Base-by-base conservation (phyloP, 2,113 vertebrate species). In the Oenanthe oenanthe region DNA sequence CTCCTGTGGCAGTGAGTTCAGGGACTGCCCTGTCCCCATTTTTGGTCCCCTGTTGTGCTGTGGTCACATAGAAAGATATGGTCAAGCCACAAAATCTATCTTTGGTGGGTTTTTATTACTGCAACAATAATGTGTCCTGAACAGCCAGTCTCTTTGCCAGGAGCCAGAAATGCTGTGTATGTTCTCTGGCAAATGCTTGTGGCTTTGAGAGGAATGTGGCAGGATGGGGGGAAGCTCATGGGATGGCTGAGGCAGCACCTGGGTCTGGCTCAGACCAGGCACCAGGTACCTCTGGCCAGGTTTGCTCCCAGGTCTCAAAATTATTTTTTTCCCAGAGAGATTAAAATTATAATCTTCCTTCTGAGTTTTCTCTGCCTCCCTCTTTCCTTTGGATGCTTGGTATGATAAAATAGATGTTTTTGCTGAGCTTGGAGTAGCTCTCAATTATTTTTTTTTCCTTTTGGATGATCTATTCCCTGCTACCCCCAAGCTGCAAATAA, bases 241-340 rank as follows among this genome's bases (percentile, higher is more conserved):
- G 47, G 61, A 10, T 54, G 17, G 5, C 42, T 62, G 48, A 78
- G 43, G 87, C 66, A 75, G 65, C 48, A n/a, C 53, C n/a, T 22
- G 42, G 24, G 9, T 42, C 61, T 0, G 1, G 56, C 47, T 78
- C 18, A 51, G 34, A 54, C 18, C 61, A 63, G 61, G 54, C 11
- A 12, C 40, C 29, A 71, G 61, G 29, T 60, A 65, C 38, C 19
- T 43, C 63, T 62, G 16, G 38, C 22, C 25, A 40, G 7, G 8
- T 88, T 72, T 65, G 31, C 10, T 1, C 7, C 4, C 6, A 13
- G 13, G 19, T 61, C 45, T 86, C 38, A 36, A 76, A 58, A 43
- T 12, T 12, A 4, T 31, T 20, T 50, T 65, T 21, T 9, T 4
- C 0, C 10, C 3, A 8, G 13, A 42, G 72, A 57, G 1, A 17